phyloP scores from a whole-genome alignment of 1,140 invertebrate genomes.

The Triops longicaudatus region DNA sequence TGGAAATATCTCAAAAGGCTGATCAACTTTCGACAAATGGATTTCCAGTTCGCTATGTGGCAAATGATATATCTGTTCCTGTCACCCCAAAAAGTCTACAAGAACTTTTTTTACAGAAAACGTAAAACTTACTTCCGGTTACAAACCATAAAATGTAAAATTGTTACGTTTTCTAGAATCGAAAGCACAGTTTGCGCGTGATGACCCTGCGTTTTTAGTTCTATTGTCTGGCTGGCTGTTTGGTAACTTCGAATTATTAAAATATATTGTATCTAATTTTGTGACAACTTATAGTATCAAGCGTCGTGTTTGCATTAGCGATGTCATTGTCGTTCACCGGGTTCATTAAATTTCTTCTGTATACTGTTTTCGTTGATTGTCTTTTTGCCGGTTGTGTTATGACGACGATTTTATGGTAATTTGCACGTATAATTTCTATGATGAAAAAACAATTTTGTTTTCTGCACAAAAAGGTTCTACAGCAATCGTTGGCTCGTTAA shows the following conservation, averaged over 20 bases:
- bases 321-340: slow-evolving; percentile 63
- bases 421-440: slow-evolving; percentile 37
- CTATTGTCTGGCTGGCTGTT: slow-evolving; percentile 77
- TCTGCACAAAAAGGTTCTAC: neutral
- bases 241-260: slow-evolving; percentile 47
- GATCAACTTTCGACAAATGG: slow-evolving; percentile 95
- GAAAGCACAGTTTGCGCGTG: slow-evolving; percentile 96
- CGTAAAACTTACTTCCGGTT: slow-evolving; percentile 53
- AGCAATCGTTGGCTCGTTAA: neutral
- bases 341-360: slow-evolving; percentile 79
- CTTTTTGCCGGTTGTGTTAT: slow-evolving; percentile 78
- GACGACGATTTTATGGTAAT: slow-evolving; percentile 82
- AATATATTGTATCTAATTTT: slow-evolving; percentile 24
- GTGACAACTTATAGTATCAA: slow-evolving; percentile 61
- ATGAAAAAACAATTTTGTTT: neutral
- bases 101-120: slow-evolving; percentile 97
- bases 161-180: slow-evolving; percentile 58
- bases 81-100: slow-evolving; percentile 93
- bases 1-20: slow-evolving; percentile 86
- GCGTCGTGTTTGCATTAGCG: slow-evolving; percentile 77
- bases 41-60: slow-evolving; percentile 98
- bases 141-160: neutral
- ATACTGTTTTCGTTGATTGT: slow-evolving; percentile 91
- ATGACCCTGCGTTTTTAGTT: slow-evolving; percentile 97
- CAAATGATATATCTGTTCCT: slow-evolving; percentile 96